Conservation (phyloP, 1,140 invertebrate genomes). For the Bicyclus anynana region DNA sequence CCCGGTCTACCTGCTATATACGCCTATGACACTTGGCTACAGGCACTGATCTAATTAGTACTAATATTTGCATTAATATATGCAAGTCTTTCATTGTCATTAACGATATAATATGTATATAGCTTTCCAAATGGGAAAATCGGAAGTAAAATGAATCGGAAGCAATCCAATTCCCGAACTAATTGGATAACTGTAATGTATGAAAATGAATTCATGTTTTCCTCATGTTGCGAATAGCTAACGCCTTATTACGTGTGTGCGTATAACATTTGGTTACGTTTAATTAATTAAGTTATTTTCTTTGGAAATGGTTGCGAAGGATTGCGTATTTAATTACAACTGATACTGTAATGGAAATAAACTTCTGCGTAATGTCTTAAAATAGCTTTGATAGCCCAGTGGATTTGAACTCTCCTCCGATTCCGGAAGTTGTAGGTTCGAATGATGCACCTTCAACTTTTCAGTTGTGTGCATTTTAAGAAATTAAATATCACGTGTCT, state of each 20-base stretch:
- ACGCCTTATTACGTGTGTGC: constrained; percentile 17
- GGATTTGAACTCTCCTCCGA: too few relatives aligned
- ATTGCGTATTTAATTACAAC: neutral
- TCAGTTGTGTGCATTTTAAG: too few relatives aligned
- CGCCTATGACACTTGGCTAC: too few relatives aligned
- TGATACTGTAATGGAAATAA: too few relatives aligned
- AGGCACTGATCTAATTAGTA: too few relatives aligned
- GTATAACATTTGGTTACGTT: constrained; percentile 10
- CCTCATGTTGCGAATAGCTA: constrained; percentile 24
- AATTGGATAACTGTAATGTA: constrained; percentile 32
- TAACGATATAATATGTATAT: neutral
- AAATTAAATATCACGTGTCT: too few relatives aligned
- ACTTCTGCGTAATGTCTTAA: too few relatives aligned
- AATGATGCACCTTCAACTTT: too few relatives aligned
- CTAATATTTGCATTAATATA: too few relatives aligned
- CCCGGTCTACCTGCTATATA: too few relatives aligned
- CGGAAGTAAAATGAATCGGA: constrained; percentile 23
- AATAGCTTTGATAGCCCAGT: too few relatives aligned
- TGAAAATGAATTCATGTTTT: constrained; percentile 27
- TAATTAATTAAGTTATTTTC: neutral
- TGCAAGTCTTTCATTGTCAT: neutral
- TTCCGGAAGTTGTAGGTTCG: too few relatives aligned
- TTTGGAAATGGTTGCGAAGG: neutral
- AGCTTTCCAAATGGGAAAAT: constrained; percentile 1
- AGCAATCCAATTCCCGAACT: constrained; percentile 25